These are phyloP conservation scores for Herpailurus yagouaroundi DNA, from an alignment of 2,113 vertebrate species.

Conservation along the genomic window DNA sequence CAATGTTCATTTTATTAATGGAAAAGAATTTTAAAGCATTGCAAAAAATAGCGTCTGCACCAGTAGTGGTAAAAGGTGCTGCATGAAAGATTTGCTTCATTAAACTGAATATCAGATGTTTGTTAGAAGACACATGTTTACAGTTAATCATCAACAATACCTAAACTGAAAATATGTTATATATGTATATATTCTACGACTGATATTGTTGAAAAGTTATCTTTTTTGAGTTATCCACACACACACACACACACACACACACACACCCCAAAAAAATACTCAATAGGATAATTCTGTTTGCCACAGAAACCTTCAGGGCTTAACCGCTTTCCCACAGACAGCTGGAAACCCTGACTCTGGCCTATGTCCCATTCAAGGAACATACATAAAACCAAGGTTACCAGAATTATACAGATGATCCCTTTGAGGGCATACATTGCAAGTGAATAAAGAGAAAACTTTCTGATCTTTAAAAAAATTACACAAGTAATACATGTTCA, in stretches of 20 bases:
- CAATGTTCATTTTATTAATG: constrained; percentile 46
- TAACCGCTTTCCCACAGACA: not conserved
- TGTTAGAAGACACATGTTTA: not conserved
- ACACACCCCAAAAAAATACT: not conserved
- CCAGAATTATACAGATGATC: not conserved
- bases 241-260: not conserved
- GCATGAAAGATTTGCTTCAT: not conserved
- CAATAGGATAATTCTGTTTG: not conserved
- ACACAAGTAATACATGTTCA: not conserved
- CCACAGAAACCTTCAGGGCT: not conserved
- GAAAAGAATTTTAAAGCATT: constrained; percentile 34
- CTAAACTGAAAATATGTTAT: not conserved
- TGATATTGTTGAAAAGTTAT: not conserved
- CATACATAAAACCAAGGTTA: not conserved
- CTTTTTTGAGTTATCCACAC: not conserved
- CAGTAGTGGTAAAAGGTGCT: not conserved
- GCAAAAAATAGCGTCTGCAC: not conserved
- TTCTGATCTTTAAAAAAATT: constrained; percentile 1
- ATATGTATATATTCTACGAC: not conserved
- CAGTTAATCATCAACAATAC: constrained; percentile 8
- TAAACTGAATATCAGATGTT: constrained; percentile 19
- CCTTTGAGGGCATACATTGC: not conserved
- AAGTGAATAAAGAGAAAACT: not conserved
- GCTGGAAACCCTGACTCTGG: not conserved
- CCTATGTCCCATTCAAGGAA: not conserved